Evolutionary conservation across 23 tunicate genomes (phyloP), one percentile per base, ranked within the genome.

Genomic region (Trididemnum miniatum): DNA sequence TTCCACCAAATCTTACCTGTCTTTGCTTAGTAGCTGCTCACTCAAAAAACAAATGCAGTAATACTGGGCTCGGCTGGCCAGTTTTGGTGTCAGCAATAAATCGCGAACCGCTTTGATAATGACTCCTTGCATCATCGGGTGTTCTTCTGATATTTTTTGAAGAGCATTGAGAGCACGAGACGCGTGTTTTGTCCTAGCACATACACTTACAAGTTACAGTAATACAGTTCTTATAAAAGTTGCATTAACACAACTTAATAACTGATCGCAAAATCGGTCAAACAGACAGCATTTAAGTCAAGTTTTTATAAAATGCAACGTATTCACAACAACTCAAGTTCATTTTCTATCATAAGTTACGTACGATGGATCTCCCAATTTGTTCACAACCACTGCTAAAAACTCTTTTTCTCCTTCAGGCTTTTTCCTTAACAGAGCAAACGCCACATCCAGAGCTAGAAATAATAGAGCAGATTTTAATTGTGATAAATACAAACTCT

Each of bases 321-420:
- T n/a, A n/a, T n/a, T n/a, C n/a, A n/a, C n/a, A n/a, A n/a, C n/a
- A n/a, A n/a, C n/a, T n/a, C n/a, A n/a, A n/a, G n/a, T n/a, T n/a
- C n/a, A n/a, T n/a, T n/a, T n/a, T n/a, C n/a, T n/a, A n/a, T n/a
- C n/a, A n/a, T n/a, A n/a, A n/a, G n/a, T n/a, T 40, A 64, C 91
- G 79, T 78, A 87, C 92, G 72, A 78, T 79, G 97, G 92, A 80
- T 92, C 97, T 50, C 97, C 97, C 5, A 92, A 36, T 65, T 92
- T 92, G 51, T 92, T 87, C 35, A 83, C 97, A 38, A 92, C 44
- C 83, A 92, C 39, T 20, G 36, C 31, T 0, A 92, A 60, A 4
- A 92, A 79, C 15, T 87, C 81, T 73, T 82, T 79, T 62, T 92
- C 97, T 54, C 86, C 91, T 73, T 92, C 97, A 1, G 97, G 97